Base-by-base conservation (phyloP, 2,888 invertebrate species). In the Atethmia centrago region DNA sequence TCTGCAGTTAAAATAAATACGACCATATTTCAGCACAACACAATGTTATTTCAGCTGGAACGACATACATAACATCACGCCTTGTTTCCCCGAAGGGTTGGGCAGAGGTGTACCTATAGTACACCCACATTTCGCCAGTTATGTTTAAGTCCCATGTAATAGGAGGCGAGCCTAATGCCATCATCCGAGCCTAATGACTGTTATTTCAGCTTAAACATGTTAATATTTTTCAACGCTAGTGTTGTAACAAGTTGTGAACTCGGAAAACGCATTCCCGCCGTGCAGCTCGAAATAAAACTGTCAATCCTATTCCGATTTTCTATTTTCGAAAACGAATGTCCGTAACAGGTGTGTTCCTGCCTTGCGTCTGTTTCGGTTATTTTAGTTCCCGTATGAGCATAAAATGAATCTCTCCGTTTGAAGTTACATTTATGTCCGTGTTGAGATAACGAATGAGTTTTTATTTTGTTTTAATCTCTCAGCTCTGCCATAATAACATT, bases 291-390 rank as follows among this genome's bases (percentile, higher is more conserved):
- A 93, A 94, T 94, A 93, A 92, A 91, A 89, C 90, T 94, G 94
- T 94, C 95, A 92, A 86, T 91, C 88, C 86, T 73, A 87, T 90
- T 90, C 84, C 78, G 89, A 90, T 90, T 90, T 92, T 91, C 93
- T 93, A 93, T 93, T 93, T 91, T 87, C 83, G 90, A 90, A 87
- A 92, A 91, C 90, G 89, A 89, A 93, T 90, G 90, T 80, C 89
- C 87, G 86, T 88, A 92, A 90, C 94, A 94, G 94, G 94, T 95
- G 94, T 88, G 90, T 89, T 90, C 88, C 88, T 89, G 91, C 89
- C 87, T 88, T 68, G 76, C 85, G 85, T 87, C 87, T 87, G 86
- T 85, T 79, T 78, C 64, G 64, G 76, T 81, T 87, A 87, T 87
- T 87, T 87, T 82, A 73, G 86, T 87, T 64, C 73, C 79, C 76